Base-by-base conservation (phyloP, 2,888 invertebrate genomes). In the Oscheius onirici region DNA sequence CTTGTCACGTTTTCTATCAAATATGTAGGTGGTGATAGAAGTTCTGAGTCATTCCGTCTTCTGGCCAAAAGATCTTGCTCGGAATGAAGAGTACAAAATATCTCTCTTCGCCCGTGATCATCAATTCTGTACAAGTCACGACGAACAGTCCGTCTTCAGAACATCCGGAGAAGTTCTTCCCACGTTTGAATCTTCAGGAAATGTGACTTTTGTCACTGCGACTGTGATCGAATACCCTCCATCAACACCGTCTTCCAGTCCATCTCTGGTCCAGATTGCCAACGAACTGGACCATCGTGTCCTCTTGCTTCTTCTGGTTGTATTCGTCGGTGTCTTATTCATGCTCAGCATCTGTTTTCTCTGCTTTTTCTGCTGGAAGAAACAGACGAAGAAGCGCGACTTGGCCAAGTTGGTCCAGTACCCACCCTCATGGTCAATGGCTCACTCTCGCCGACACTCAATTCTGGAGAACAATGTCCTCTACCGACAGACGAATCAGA, bases 401-500 rank as follows among this genome's bases (percentile, higher is more conserved):
- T 28, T n/a, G 71, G n/a, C 20, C 57, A 34, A 75, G 66, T 54
- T 49, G 75, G 73, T 73, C n/a, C 63, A 63, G 24, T 63, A 49
- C 26, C 63, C 63, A 3, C 63, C 63, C 8, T 34, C 28, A 1
- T 66, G 72, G 67, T 44, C 67, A 0, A 44, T 72, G 41, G 68
- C 72, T 34, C 72, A 60, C 34, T 77, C 76, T n/a, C 20, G 63
- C 17, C 46, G 80, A 3, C 81, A 80, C 65, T 79, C 79, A 24
- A 81, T 83, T 13, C 78, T 84, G 65, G 83, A 84, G 65, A 79
- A 82, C 15, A 84, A 84, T 67, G 82, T 84, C 54, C 72, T 84
- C 22, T 84, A 84, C 69, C 75, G 78, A 13, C 72, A 78, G 43
- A 69, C 74, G 41, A 72, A 71, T 40, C 71, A 72, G 10, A 61